A percentile compares a stretch with the other conserved stretches of the same genome.
phyloP scores from a whole-genome alignment of 2,113 vertebrate genomes.

The Anhinga anhinga region DNA sequence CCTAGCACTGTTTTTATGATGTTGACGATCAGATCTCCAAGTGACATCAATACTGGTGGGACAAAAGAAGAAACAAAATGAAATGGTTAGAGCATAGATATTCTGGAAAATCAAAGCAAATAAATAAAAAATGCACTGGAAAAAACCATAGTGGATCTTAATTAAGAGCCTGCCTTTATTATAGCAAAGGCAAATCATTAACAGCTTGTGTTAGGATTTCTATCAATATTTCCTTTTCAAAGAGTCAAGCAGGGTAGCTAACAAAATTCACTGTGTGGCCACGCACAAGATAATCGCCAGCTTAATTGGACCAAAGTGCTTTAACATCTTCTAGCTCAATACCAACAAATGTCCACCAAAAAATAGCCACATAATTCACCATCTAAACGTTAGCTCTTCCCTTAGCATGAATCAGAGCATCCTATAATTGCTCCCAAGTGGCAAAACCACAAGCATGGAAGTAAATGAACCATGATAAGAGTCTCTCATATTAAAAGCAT shows the following conservation, averaged over 20 bases:
- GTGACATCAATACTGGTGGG: not conserved
- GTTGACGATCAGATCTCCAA: not conserved
- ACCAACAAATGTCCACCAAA: constrained; percentile 10
- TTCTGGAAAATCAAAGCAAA: constrained; percentile 21
- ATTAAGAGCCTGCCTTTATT: not conserved
- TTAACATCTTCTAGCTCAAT: not conserved
- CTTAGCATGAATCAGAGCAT: not conserved
- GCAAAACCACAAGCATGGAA: constrained; percentile 48
- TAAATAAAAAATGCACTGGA: not conserved
- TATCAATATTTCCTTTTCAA: not conserved
- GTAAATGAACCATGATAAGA: constrained; percentile 49
- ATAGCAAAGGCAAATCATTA: not conserved
- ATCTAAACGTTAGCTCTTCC: not conserved
- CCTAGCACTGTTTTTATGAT: constrained; percentile 1
- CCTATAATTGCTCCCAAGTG: constrained; percentile 25
- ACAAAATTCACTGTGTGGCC: not conserved
- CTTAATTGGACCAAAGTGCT: not conserved
- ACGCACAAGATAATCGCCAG: not conserved
- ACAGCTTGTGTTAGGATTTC: not conserved
- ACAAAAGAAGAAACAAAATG: not conserved
- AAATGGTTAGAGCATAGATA: not conserved
- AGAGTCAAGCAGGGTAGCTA: not conserved
- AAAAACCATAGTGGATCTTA: not conserved
- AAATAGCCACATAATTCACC: constrained; percentile 17
- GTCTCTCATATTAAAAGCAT: constrained; percentile 19